phyloP scores from a whole-genome alignment of 2,113 vertebrate genomes.

The Hemiscyllium ocellatum region DNA sequence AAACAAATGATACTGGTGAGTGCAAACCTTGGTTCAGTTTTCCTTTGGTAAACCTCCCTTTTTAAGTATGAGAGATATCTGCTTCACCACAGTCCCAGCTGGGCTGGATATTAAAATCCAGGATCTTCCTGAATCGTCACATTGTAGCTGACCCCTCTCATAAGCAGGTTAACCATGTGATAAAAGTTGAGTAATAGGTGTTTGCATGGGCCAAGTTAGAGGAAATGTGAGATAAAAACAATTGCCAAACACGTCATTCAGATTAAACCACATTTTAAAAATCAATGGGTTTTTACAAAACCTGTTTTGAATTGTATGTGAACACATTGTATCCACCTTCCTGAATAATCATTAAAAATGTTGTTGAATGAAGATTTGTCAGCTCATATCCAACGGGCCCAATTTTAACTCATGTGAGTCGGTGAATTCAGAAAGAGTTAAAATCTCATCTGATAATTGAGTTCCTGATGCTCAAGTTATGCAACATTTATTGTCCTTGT shows the following conservation, averaged over 20 bases:
- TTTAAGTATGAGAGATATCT: not conserved
- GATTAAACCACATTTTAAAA: not conserved
- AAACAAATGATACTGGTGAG: not conserved
- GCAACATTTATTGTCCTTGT: not conserved
- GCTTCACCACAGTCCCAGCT: not conserved
- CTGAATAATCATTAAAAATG: not conserved
- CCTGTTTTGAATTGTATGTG: not conserved
- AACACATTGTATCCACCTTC: not conserved
- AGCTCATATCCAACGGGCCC: not conserved
- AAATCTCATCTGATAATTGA: not conserved
- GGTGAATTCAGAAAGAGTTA: not conserved
- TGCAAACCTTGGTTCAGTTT: not conserved
- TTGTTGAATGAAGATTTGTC: not conserved
- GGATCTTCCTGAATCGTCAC: not conserved
- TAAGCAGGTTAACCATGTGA: not conserved
- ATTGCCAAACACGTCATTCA: not conserved
- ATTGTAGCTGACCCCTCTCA: not conserved
- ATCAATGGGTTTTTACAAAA: not conserved
- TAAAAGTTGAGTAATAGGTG: not conserved
- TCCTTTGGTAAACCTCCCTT: not conserved
- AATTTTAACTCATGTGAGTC: not conserved
- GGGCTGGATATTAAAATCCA: not conserved
- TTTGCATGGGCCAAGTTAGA: not conserved
- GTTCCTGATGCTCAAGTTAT: not conserved
- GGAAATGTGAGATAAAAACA: not conserved